Base-by-base conservation (phyloP, 2,113 vertebrate genomes). In the Boleophthalmus pectinirostris region DNA sequence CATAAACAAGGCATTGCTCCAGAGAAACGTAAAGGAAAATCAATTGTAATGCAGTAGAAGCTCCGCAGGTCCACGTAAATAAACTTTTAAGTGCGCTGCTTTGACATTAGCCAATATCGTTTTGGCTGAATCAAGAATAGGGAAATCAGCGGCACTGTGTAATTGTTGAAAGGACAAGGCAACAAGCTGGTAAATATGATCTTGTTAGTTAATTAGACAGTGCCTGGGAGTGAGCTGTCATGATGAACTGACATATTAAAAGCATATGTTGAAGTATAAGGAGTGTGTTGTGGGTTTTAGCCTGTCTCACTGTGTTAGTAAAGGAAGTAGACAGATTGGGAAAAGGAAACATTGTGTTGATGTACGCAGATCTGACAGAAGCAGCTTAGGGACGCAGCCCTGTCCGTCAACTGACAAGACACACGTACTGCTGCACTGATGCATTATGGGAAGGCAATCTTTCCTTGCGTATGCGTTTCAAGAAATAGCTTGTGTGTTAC, bases 321-420 rank as follows among this genome's bases (percentile, higher is more conserved):
- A 74, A 23, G 81, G 83, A 85, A 65, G 46, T 68, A 66, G 71
- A 75, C 29, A 60, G 76, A 75, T 25, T 20, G 43, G 73, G 53
- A 56, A 74, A 63, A 65, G 81, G 64, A 49, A 72, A 82, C 47
- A 63, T 74, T 82, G 29, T 57, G 72, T 29, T 75, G 82, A 75
- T 74, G 74, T 77, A 70, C 75, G 69, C 45, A 0, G 72, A 84
- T 84, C 77, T 89, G 89, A 82, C 85, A 85, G 82, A 81, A 66
- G 79, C 80, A 83, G 87, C 80, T 88, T 71, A 82, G 86, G 86
- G 85, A 90, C 20, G 54, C 69, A 77, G 83, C 49, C 78, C 69
- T 87, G 88, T 86, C 87, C 75, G 77, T 89, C 87, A 89, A 84
- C 74, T 61, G 68, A 54, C 76, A 75, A 70, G 70, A 71, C 57